Evolutionary conservation across 1,140 invertebrate species (phyloP), one percentile per base, ranked within the genome.

Genomic region (Whitmania pigra): DNA sequence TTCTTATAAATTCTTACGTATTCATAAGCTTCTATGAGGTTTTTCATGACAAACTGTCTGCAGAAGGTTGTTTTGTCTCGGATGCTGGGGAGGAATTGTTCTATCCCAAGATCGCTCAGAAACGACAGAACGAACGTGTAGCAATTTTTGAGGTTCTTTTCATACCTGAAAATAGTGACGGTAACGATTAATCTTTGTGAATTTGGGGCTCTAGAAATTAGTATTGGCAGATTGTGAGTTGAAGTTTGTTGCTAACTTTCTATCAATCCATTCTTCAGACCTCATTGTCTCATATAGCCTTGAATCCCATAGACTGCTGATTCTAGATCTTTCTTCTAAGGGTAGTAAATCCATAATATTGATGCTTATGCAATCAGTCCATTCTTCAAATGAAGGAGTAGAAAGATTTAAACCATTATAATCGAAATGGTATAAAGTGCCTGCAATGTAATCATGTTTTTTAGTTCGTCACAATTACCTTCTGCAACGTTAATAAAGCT

Each of bases 61-160:
- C 57, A 63, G 29, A 63, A 63, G 22, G 1, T 63, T 18, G 22
- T 20, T 63, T 63, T 63, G 57, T 31, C 29, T 22, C 29, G 22
- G 6, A 63, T 63, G 57, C 22, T 63, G 22, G 57, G 57, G 1
- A 63, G 20, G 29, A 25, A 63, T 22, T 63, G 1, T 11, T 13
- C 22, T 4, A 63, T 22, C 13, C 57, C 22, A 63, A 63, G 57
- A 13, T 63, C 57, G 29, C 22, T 1, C 9, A 63, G 29, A 31
- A 63, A 63, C 22, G 57, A 63, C 11, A 63, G 57, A 31, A 63
- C 57, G 15, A 63, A 63, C 18, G 57, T 63, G 57, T 63, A 63
- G 29, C 57, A 63, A 13, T 63, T 63, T 4, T 63, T 11, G 22
- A 25, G 22, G 29, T 63, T 4, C 22, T 63, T 18, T 31, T 63